These are phyloP conservation scores for Orius insidiosus DNA, from an alignment of 1,140 invertebrate genomes.

Conservation along the genomic window DNA sequence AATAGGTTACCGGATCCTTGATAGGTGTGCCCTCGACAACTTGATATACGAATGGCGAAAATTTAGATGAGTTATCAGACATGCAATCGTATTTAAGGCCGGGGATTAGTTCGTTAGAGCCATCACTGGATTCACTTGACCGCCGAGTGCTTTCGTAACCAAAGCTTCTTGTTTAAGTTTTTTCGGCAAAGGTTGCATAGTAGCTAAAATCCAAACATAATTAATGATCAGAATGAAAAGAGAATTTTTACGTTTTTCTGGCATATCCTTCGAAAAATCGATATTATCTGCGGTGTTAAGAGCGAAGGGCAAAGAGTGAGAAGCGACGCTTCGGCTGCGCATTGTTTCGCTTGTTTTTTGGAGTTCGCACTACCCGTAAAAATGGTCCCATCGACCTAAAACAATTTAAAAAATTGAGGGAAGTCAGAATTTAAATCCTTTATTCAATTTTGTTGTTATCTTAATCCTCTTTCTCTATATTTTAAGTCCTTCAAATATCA, in stretches of 20 bases:
- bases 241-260: not conserved
- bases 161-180: conserved; percentile 13
- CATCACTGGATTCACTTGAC: conserved; percentile 69
- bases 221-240: no score
- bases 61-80: conserved; percentile 47
- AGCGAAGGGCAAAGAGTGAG: conserved; percentile 36
- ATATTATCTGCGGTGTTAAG: conserved; percentile 25
- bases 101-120: conserved; percentile 73
- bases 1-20: conserved; percentile 49
- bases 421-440: no score
- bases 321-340: conserved; percentile 56
- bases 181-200: conserved; percentile 4
- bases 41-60: conserved; percentile 49
- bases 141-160: conserved; percentile 22
- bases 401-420: conserved; percentile 3
- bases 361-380: conserved; percentile 54
- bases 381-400: conserved; percentile 48
- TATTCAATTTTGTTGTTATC: no score
- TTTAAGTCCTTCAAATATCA: no score
- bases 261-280: conserved; percentile 45
- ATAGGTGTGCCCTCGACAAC: conserved; percentile 58
- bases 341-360: conserved; percentile 63
- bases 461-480: no score
- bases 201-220: not conserved
- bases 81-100: conserved; percentile 58